Evolutionary conservation across 1,140 invertebrate genomes (phyloP), one percentile per base, ranked within the genome.

Genomic region (Megalopta genalis): DNA sequence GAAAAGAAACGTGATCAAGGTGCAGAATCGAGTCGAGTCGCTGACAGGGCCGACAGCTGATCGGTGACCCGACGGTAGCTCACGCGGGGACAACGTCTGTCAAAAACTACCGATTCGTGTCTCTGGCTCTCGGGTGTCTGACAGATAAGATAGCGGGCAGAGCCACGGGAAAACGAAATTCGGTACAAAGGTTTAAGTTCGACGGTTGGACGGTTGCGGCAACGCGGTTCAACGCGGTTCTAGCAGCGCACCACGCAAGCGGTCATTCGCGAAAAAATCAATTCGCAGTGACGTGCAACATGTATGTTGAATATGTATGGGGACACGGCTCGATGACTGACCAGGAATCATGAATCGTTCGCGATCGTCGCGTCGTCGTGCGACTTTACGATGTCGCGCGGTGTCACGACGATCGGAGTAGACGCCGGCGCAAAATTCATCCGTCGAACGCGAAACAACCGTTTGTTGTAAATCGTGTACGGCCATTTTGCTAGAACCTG

Each of bases 401-500:
- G 39, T 64, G 77, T 73, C 52, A 81, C 25, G 52, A 37, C 18
- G 63, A 59, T 57, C 10, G 52, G 42, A 52, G 54, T 21, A 37
- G 25, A 5, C 25, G 37, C 9, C 42, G 42, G 42, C 54, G 65
- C 6, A 46, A 74, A 63, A 81, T 63, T 57, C 52, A 14, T 57
- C 23, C 18, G n/a, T 14, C 16, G 39, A 62, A 39, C 62, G 74
- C 64, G 77, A 60, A 63, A 78, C 64, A 84, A 86, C 70, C 73
- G 87, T 91, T 91, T 91, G 86, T 88, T 90, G 88, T 89, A 88
- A 86, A 89, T 87, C 80, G 85, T 76, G 86, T 78, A 89, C 91
- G 90, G 91, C 91, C 91, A 92, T 92, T 89, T 92, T 92, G 90
- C 88, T 75, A 84, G 85, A 86, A 87, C 74, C 81, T 83, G 84